These are phyloP conservation scores for Mystacides longicornis DNA, from an alignment of 2,888 invertebrate species.

Conservation along the genomic window DNA sequence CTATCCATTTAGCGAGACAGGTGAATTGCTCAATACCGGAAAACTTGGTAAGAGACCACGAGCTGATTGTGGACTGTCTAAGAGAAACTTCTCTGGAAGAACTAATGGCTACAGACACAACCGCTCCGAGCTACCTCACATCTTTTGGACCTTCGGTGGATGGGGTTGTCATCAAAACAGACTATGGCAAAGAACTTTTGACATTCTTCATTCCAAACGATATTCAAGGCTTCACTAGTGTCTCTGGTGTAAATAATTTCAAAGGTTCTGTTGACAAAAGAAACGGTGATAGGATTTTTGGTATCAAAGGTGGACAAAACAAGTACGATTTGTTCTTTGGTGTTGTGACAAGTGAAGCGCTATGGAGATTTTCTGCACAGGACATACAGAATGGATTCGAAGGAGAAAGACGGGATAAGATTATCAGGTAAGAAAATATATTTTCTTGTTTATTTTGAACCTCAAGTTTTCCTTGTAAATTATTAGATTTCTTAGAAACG, in stretches of 20 bases:
- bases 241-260: constrained; percentile 49
- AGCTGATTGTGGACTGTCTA: constrained; percentile 77
- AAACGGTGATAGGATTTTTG: constrained; percentile 54
- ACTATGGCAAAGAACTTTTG: constrained; percentile 72
- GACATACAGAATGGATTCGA: constrained; percentile 84
- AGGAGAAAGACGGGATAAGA: constrained; percentile 80
- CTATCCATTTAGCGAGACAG: constrained; percentile 71
- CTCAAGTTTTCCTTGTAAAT: no score
- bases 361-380: constrained; percentile 82
- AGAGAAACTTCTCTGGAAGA: constrained; percentile 68
- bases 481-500: no score
- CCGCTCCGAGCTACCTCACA: constrained; percentile 72
- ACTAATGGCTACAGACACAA: constrained; percentile 67
- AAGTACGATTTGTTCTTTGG: constrained; percentile 85
- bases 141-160: constrained; percentile 92
- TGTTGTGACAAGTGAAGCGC: constrained; percentile 84
- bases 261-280: constrained; percentile 51
- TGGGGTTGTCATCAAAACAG: constrained; percentile 86
- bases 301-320: constrained; percentile 50
- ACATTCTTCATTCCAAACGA: constrained; percentile 64
- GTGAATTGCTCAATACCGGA: constrained; percentile 79
- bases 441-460: background rate
- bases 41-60: constrained; percentile 75
- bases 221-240: constrained; percentile 56
- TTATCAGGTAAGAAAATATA: constrained; percentile 50